Evolutionary conservation across 2,888 invertebrate species (phyloP).

Genomic region (Ctena decussata): DNA sequence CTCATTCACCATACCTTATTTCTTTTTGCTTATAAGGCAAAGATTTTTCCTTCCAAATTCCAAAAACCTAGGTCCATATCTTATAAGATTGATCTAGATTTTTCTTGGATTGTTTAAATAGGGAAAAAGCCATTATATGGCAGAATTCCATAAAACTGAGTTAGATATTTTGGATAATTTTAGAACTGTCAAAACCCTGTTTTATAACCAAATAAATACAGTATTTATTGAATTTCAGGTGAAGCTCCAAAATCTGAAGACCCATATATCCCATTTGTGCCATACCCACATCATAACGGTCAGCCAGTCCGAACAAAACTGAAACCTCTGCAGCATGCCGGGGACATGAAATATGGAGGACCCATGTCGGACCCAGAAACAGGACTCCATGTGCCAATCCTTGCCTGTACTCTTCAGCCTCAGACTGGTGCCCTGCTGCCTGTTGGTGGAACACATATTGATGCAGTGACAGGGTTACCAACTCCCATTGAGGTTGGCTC

Average conservation of each 20-base stretch:
- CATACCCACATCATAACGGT: slow-evolving; percentile 78
- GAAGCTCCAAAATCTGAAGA: slow-evolving; percentile 80
- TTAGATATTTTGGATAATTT: too few species aligned
- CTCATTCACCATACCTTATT: too few species aligned
- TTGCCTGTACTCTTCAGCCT: slow-evolving; percentile 85
- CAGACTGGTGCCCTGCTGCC: slow-evolving; percentile 82
- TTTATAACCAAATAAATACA: background rate
- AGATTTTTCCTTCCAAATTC: too few species aligned
- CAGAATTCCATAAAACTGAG: too few species aligned
- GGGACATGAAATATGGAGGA: slow-evolving; percentile 80
- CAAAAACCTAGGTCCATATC: too few species aligned
- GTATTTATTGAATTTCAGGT: slow-evolving; percentile 65
- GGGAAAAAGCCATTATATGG: too few species aligned
- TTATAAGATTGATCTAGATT: too few species aligned
- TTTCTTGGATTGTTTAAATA: too few species aligned
- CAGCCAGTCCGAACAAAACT: slow-evolving; percentile 78
- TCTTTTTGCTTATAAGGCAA: too few species aligned
- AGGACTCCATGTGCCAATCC: slow-evolving; percentile 84
- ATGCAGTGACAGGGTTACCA: slow-evolving; percentile 84
- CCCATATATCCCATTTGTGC: slow-evolving; percentile 83
- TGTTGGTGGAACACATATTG: slow-evolving; percentile 83
- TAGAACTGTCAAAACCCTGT: too few species aligned
- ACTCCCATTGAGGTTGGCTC: slow-evolving; percentile 85
- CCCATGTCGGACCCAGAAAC: slow-evolving; percentile 83
- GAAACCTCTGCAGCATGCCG: slow-evolving; percentile 75